Percentiles rank a stretch among this genome's conserved stretches.
Evolutionary conservation across 2,113 vertebrate genomes (phyloP).

Genomic region (Coracopsis vasa): DNA sequence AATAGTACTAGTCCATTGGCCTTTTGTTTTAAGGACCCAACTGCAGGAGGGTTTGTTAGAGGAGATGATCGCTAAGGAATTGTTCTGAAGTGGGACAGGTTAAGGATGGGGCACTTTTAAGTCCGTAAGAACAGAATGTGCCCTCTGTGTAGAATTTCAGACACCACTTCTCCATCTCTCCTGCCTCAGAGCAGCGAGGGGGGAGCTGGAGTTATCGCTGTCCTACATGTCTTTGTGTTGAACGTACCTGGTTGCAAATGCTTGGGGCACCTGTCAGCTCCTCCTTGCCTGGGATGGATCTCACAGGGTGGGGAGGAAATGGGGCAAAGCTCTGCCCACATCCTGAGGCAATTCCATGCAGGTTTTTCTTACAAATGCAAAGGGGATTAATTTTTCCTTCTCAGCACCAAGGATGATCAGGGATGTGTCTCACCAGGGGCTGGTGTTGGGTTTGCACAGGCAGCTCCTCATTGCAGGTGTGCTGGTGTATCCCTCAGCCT

Average conservation of each 20-base stretch:
- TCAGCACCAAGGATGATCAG: not conserved
- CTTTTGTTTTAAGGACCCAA: not conserved
- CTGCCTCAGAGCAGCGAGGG: not conserved
- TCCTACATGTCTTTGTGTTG: not conserved
- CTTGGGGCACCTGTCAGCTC: not conserved
- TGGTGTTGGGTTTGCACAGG: not conserved
- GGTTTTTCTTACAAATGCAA: not conserved
- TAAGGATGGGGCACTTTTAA: not conserved
- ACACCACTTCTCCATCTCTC: rapidly evolving
- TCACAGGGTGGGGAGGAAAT: constrained; percentile 4
- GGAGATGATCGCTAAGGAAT: not conserved
- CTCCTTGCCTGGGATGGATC: not conserved
- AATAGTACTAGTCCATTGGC: not conserved
- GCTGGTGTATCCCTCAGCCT: not conserved
- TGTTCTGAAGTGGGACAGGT: not conserved
- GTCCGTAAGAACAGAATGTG: not conserved
- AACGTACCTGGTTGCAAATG: not conserved
- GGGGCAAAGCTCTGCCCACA: constrained; percentile 31
- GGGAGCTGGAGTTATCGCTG: not conserved
- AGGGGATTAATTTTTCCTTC: not conserved
- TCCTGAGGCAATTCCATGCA: not conserved
- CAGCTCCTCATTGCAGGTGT: not conserved
- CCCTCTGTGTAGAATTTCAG: not conserved
- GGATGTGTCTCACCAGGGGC: rapidly evolving
- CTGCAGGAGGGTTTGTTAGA: not conserved